A percentile compares a stretch with the other conserved stretches of the same genome.
phyloP scores from a whole-genome alignment of 2,888 invertebrate genomes.

The Cataglyphis cursor region DNA sequence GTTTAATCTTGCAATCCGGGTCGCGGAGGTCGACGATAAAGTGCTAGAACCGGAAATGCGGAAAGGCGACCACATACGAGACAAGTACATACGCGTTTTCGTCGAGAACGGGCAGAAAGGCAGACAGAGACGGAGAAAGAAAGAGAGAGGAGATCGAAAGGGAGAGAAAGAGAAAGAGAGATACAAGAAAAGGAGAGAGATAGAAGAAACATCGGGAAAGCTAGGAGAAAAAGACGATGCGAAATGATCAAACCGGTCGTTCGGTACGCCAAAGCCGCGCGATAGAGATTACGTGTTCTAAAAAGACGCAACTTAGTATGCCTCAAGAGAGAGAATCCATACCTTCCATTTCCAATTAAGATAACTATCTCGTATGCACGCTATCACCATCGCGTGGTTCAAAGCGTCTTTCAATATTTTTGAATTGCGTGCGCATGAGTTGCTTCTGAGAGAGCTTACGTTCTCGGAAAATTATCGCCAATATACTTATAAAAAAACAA shows the following conservation, averaged over 20 bases:
- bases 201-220: slow-evolving; percentile 70
- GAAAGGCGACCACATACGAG: slow-evolving; percentile 60
- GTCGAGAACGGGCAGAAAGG: slow-evolving; percentile 28
- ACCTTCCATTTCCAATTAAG: slow-evolving; percentile 52
- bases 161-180: slow-evolving; percentile 10
- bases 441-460: not conserved
- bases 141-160: too few species aligned
- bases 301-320: slow-evolving; percentile 35
- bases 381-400: slow-evolving; percentile 26
- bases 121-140: not conserved
- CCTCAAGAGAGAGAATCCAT: slow-evolving; percentile 45
- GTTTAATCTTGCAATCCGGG: slow-evolving; percentile 67
- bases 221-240: slow-evolving; percentile 70
- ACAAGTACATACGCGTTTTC: slow-evolving; percentile 45
- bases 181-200: slow-evolving; percentile 32
- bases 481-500: not conserved
- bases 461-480: not conserved
- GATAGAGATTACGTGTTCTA: slow-evolving; percentile 29
- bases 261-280: slow-evolving; percentile 46
- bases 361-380: slow-evolving; percentile 50
- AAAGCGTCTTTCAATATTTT: slow-evolving; percentile 39
- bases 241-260: slow-evolving; percentile 71
- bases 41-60: slow-evolving; percentile 70
- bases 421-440: not conserved
- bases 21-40: slow-evolving; percentile 61